phyloP scores from a whole-genome alignment of 2,888 invertebrate genomes.

The Sesia apiformis region DNA sequence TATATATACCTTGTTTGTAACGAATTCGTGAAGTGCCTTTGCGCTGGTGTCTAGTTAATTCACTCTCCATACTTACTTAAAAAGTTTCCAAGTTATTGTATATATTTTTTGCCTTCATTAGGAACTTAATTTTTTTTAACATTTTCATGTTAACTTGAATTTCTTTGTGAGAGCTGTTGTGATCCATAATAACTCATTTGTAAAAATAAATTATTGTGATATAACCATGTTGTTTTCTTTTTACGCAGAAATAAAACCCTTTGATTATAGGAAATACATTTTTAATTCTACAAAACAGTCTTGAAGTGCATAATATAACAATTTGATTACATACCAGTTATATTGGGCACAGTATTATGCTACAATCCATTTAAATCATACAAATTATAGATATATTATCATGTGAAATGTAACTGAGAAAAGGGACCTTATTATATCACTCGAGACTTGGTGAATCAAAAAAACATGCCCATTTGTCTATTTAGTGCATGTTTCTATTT shows the following conservation, averaged over 20 bases:
- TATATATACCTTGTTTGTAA: slow-evolving; percentile 22
- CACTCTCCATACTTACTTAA: slow-evolving; percentile 16
- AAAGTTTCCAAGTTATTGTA: slow-evolving; percentile 28
- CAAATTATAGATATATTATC: no score
- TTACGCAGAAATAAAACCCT: background rate
- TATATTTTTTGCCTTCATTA: slow-evolving; percentile 29
- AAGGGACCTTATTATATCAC: no score
- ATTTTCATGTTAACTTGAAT: slow-evolving; percentile 46
- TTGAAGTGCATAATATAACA: background rate
- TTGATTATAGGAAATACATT: background rate
- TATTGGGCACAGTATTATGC: no score
- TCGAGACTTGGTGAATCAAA: no score
- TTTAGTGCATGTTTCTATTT: no score
- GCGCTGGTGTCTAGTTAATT: slow-evolving; percentile 17
- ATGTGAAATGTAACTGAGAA: no score
- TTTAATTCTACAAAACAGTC: slow-evolving; percentile 2
- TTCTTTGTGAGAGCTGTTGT: slow-evolving; percentile 63
- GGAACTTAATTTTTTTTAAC: slow-evolving; percentile 37
- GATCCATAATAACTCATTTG: slow-evolving; percentile 69
- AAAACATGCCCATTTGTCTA: no score
- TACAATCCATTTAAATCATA: no score
- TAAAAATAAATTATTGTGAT: slow-evolving; percentile 76
- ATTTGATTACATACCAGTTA: no score
- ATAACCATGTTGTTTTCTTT: slow-evolving; percentile 19
- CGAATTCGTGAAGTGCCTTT: slow-evolving; percentile 23